Conservation (phyloP, 2,797 vertebrate species). For the Sebastes oblongus region DNA sequence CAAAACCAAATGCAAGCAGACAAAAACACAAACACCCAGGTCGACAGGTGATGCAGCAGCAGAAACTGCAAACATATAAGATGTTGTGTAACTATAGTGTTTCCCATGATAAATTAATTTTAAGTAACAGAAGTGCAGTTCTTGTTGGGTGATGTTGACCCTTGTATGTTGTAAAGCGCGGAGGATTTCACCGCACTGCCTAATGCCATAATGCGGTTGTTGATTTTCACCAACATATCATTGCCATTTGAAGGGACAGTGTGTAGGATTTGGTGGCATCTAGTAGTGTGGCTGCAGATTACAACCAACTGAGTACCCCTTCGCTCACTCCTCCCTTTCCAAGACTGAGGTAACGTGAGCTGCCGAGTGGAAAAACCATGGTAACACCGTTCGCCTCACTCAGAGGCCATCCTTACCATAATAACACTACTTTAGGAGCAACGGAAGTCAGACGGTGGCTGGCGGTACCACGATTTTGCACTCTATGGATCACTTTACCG, state of each 20-base stretch:
- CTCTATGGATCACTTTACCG: too few species aligned
- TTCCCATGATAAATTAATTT: not conserved
- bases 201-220: not conserved
- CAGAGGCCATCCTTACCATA: too few species aligned
- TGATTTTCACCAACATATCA: not conserved
- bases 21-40: not conserved
- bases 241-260: not conserved
- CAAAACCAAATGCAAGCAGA: conserved; percentile 2
- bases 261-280: too few species aligned
- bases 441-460: not conserved
- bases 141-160: not conserved
- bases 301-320: not conserved
- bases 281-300: not conserved
- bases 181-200: not conserved
- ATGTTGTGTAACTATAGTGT: not conserved
- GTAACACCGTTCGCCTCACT: too few species aligned
- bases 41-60: not conserved
- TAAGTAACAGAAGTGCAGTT: not conserved
- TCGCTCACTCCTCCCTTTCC: too few species aligned
- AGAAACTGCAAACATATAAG: not conserved
- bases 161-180: not conserved
- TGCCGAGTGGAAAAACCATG: not conserved
- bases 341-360: not conserved
- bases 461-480: not conserved
- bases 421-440: too few species aligned